Percentiles rank a stretch among this genome's conserved stretches.
These are phyloP conservation scores for Enteromius treurensis DNA, from an alignment of 2,797 vertebrate species.

Conservation along the genomic window DNA sequence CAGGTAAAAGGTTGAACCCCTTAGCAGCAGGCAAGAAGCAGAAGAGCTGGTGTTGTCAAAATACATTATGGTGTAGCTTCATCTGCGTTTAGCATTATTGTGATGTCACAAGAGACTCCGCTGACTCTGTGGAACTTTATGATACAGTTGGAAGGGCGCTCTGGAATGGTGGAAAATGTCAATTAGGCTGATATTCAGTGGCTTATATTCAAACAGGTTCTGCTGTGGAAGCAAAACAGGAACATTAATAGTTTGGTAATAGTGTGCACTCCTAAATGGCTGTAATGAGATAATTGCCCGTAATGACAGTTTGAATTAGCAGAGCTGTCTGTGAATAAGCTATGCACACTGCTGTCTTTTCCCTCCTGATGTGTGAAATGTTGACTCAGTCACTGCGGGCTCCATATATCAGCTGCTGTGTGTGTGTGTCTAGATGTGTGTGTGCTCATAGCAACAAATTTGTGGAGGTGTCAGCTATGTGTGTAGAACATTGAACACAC, in stretches of 20 bases:
- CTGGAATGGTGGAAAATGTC: constrained; percentile 34
- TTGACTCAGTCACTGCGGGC: constrained; percentile 31
- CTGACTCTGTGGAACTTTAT: constrained; percentile 14
- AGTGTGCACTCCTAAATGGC: constrained; percentile 40
- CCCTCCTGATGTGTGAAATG: constrained; percentile 40
- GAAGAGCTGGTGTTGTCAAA: constrained; percentile 33
- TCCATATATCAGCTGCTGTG: constrained; percentile 5
- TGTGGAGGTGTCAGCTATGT: neutral
- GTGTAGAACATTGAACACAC: neutral
- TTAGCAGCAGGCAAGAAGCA: constrained; percentile 7
- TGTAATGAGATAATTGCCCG: constrained; percentile 43
- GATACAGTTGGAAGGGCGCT: neutral
- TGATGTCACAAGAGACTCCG: constrained; percentile 18
- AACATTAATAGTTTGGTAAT: constrained; percentile 28
- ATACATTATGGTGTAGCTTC: constrained; percentile 31
- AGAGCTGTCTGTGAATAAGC: constrained; percentile 41
- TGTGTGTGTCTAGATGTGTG: neutral
- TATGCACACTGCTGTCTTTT: constrained; percentile 13
- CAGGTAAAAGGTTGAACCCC: constrained; percentile 33
- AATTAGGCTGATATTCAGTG: constrained; percentile 23
- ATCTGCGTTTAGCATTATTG: constrained; percentile 36
- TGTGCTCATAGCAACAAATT: constrained; percentile 20
- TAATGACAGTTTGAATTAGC: constrained; percentile 50
- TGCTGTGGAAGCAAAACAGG: constrained; percentile 15
- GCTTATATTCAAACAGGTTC: constrained; percentile 12